Conservation (phyloP, 2,113 vertebrate species). For the Myxocyprinus asiaticus region DNA sequence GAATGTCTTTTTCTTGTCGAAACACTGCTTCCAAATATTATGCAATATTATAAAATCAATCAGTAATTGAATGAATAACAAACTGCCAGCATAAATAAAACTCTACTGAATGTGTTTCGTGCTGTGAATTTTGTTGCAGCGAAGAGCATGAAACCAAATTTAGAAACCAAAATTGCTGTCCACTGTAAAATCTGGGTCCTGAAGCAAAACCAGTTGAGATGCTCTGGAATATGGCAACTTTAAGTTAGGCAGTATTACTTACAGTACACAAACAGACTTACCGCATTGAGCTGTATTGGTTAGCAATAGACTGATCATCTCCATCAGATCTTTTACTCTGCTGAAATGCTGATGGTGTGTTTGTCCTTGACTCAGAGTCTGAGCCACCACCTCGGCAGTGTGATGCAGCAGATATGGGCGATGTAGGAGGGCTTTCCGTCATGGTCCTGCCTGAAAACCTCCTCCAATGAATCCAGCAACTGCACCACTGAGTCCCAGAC, state of each 20-base stretch:
- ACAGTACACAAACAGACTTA: too few relatives aligned
- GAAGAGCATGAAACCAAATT: too few relatives aligned
- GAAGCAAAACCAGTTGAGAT: neutral
- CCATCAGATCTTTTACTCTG: conserved; percentile 78
- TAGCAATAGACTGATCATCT: conserved; percentile 77
- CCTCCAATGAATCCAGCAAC: conserved; percentile 78
- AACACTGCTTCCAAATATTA: too few relatives aligned
- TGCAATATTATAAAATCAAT: too few relatives aligned
- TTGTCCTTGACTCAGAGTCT: conserved; percentile 67
- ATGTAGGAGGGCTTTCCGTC: conserved; percentile 57
- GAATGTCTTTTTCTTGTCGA: too few relatives aligned
- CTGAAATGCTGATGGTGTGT: conserved; percentile 70
- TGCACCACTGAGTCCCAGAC: conserved; percentile 76
- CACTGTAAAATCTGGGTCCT: too few relatives aligned
- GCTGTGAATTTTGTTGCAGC: too few relatives aligned
- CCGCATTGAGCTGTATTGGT: conserved; percentile 71
- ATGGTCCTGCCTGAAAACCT: conserved; percentile 70
- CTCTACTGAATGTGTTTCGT: too few relatives aligned
- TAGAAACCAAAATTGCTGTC: too few relatives aligned
- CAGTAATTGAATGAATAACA: too few relatives aligned
- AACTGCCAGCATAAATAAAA: too few relatives aligned
- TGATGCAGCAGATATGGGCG: conserved; percentile 65
- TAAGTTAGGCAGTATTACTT: too few relatives aligned
- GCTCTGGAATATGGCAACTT: neutral
- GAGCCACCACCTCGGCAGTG: conserved; percentile 70